phyloP scores from a whole-genome alignment of 2,113 vertebrate species.

The Hyperoodon ampullatus region DNA sequence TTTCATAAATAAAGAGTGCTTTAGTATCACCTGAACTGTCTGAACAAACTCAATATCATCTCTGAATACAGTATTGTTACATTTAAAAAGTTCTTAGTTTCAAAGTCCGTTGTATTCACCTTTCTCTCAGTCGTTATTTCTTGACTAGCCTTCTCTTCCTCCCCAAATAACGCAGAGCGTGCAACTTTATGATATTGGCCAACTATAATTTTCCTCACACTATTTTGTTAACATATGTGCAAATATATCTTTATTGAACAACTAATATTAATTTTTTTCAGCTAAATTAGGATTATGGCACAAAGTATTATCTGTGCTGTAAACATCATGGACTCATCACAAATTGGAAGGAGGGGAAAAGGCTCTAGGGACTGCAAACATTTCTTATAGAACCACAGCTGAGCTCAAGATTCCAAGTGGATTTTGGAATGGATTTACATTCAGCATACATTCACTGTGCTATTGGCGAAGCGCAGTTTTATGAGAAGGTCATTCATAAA shows the following conservation, averaged over 20 bases:
- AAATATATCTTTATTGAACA: conserved; percentile 87
- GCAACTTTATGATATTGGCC: conserved; percentile 83
- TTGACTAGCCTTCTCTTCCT: conserved; percentile 57
- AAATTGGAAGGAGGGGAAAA: conserved; percentile 81
- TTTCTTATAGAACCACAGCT: conserved; percentile 81
- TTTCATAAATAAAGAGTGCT: conserved; percentile 91
- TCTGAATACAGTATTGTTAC: conserved; percentile 89
- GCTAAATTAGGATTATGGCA: conserved; percentile 85
- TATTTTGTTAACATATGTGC: conserved; percentile 87
- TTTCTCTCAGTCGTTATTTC: conserved; percentile 82
- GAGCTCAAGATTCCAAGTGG: conserved; percentile 79
- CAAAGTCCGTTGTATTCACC: conserved; percentile 88
- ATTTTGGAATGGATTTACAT: conserved; percentile 80
- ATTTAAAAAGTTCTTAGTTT: conserved; percentile 86
- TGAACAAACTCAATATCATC: conserved; percentile 88
- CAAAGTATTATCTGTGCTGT: conserved; percentile 90
- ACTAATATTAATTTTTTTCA: conserved; percentile 81
- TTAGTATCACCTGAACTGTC: conserved; percentile 93
- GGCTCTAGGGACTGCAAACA: conserved; percentile 79
- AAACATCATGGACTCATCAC: conserved; percentile 88
- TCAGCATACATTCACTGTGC: conserved; percentile 82
- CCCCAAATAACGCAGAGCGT: conserved; percentile 85
- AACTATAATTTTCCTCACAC: conserved; percentile 82
- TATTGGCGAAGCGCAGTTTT: conserved; percentile 81
- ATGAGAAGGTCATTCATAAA: conserved; percentile 78